Base-by-base conservation (phyloP, 2,113 vertebrate genomes). In the Artemisiospiza belli region DNA sequence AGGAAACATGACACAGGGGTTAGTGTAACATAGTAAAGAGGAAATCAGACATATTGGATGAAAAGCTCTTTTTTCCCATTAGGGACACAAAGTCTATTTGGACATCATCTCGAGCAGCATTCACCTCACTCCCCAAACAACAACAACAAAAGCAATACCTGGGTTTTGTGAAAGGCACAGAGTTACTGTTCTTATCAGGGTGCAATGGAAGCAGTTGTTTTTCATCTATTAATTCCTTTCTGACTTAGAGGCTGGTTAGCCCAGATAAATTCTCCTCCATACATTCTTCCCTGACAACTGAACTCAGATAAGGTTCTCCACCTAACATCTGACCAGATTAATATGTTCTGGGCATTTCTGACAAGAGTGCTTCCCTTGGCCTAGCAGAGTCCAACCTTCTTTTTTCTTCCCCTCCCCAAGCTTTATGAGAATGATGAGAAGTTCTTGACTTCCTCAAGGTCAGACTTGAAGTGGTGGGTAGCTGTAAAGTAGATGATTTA, bases 231-330 rank as follows among this genome's bases (percentile, higher is more conserved):
- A 88, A 95, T 75, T 94, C 59, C 68, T 75, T 83, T 86, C 88
- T 86, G 63, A 92, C 75, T 88, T 69, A 51, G 44, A 83, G 41
- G 63, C 94, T 96, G 92, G 88, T 83, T 89, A 90, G 62, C 52
- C 76, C 73, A 90, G 92, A 96, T 92, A 90, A 94, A 94, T 75
- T 37, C 64, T 61, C 79, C 44, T 80, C 85, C 91, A 93, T 88
- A 90, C 69, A 77, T 92, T 92, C 68, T 81, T 83, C 52, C 35
- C 19, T 94, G 94, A 93, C 93, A 96, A 67, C 31, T 68, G 68
- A 88, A 83, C 51, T 57, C 72, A 90, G 93, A 90, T 93, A 96
- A 96, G 61, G 68, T 22, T 81, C 72, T 90, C 75, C 61, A 91
- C 43, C 87, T 76, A 87, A 84, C 68, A 92, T n/a, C 27, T 63